A percentile compares a stretch with the other conserved stretches of the same genome.
Evolutionary conservation across 2,797 vertebrate species (phyloP).

Genomic region (Gouania willdenowi): DNA sequence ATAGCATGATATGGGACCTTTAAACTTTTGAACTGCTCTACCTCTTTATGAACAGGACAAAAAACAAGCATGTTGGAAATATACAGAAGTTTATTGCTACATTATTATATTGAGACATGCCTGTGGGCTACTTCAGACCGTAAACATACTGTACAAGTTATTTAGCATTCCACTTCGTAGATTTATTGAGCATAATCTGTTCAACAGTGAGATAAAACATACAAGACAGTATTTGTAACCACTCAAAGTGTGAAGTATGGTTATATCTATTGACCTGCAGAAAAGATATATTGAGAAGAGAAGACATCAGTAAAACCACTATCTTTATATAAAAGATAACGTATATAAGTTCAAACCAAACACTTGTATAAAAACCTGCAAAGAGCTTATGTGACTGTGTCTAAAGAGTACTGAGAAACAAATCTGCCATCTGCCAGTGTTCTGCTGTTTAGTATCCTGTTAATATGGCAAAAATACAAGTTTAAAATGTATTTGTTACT

Average conservation of each 20-base stretch:
- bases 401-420: slow-evolving; percentile 35
- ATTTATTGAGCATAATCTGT: slow-evolving; percentile 29
- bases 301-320: slow-evolving; percentile 39
- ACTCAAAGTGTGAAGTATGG: slow-evolving; percentile 44
- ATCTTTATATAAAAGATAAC: slow-evolving; percentile 71
- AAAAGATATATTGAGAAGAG: slow-evolving; percentile 32
- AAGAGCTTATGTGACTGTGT: slow-evolving; percentile 41
- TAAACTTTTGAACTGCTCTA: no score
- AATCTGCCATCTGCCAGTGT: slow-evolving; percentile 36
- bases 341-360: slow-evolving; percentile 63
- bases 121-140: slow-evolving; percentile 64
- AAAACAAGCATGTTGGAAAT: no score
- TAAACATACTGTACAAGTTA: slow-evolving; percentile 61
- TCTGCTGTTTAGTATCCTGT: slow-evolving; percentile 20
- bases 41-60: no score
- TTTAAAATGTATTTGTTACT: slow-evolving; percentile 34
- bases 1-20: no score
- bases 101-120: slow-evolving; percentile 57
- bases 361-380: slow-evolving; percentile 59
- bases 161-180: slow-evolving; percentile 39
- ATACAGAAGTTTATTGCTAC: slow-evolving; percentile 72
- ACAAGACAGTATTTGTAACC: slow-evolving; percentile 43
- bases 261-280: slow-evolving; percentile 50
- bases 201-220: slow-evolving; percentile 36
- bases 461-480: slow-evolving; percentile 46